phyloP scores from a whole-genome alignment of 2,113 vertebrate species.

The Circaetus gallicus region DNA sequence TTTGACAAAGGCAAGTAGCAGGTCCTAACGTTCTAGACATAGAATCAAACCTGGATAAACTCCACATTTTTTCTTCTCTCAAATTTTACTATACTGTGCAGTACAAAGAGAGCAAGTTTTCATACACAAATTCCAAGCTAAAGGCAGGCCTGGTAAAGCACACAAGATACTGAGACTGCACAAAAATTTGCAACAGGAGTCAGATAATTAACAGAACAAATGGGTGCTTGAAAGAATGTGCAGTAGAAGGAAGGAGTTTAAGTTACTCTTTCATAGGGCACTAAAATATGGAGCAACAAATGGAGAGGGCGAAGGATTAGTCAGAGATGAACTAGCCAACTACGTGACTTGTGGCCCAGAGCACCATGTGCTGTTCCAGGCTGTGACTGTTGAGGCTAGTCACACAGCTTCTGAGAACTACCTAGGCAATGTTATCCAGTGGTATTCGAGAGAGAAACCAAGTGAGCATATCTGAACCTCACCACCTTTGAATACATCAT shows the following conservation, averaged over 20 bases:
- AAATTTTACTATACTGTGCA: background rate
- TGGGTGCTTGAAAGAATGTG: accelerated
- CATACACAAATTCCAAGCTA: background rate
- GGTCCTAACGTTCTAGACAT: accelerated
- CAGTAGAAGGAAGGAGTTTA: background rate
- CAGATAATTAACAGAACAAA: background rate
- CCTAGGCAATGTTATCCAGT: accelerated
- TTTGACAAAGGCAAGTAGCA: background rate
- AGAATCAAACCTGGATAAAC: background rate
- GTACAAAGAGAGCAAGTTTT: background rate
- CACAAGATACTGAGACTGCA: background rate
- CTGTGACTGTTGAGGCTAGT: background rate
- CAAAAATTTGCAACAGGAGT: background rate
- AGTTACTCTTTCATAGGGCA: background rate
- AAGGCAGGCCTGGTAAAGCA: background rate
- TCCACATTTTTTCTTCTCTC: background rate
- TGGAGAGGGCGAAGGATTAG: background rate
- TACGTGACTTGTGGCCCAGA: background rate
- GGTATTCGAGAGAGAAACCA: background rate
- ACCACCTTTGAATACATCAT: accelerated
- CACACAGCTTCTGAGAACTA: background rate
- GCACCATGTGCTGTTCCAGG: background rate
- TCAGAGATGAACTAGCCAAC: background rate
- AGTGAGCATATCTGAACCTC: background rate
- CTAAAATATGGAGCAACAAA: background rate